These are phyloP conservation scores for Drosophila ustulata DNA, from an alignment of 2,888 invertebrate species.

Conservation along the genomic window DNA sequence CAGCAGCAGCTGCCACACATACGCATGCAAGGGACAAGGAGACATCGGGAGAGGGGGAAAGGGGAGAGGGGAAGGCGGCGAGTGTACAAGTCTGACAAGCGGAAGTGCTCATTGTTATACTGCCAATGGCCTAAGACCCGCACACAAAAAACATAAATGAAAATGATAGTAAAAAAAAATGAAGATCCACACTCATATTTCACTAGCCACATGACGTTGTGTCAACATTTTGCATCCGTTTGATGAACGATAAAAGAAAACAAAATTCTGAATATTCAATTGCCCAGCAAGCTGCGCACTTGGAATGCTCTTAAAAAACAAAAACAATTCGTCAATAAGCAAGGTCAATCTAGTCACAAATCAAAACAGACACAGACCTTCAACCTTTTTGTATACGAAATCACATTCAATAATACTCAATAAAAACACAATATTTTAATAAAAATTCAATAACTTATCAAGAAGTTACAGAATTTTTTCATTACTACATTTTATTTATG, in stretches of 20 bases:
- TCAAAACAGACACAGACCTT: no score
- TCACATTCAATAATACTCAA: no score
- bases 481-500: no score
- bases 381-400: no score
- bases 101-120: constrained; percentile 74
- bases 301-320: constrained; percentile 25
- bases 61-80: neutral
- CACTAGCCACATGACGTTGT: constrained; percentile 69
- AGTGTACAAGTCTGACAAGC: constrained; percentile 43
- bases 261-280: constrained; percentile 17
- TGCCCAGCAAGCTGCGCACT: neutral
- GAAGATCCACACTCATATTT: constrained; percentile 70
- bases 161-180: neutral
- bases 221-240: constrained; percentile 76
- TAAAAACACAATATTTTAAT: no score
- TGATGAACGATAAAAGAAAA: constrained; percentile 45
- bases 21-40: constrained; percentile 5
- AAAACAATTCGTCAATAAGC: no score
- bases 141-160: constrained; percentile 10
- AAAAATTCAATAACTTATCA: no score
- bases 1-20: constrained; percentile 25
- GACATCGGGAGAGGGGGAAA: neutral
- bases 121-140: constrained; percentile 68
- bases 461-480: no score
- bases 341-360: no score